Conservation (phyloP, 1,140 invertebrate genomes). For the Brachionus sp. region DNA sequence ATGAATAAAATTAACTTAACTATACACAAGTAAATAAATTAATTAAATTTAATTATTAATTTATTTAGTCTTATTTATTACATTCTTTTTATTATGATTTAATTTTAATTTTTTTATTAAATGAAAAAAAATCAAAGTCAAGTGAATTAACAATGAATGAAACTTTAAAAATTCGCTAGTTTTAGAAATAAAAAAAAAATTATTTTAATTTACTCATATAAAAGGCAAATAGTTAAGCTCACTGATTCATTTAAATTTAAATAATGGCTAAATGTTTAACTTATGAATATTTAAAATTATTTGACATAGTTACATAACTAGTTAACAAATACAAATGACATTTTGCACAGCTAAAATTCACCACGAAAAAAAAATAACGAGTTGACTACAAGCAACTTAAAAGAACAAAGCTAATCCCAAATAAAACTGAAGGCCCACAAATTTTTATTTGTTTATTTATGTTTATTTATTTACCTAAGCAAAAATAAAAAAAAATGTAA, state of each 20-base stretch:
- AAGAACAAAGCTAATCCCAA: not conserved
- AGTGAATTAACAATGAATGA: too few species aligned
- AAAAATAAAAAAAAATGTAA: conserved; percentile 4
- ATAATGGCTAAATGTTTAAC: not conserved
- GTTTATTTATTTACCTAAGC: conserved; percentile 3
- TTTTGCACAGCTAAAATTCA: not conserved
- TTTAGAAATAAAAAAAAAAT: not conserved
- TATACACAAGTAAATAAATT: too few species aligned
- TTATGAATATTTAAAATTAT: not conserved
- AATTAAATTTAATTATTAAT: too few species aligned
- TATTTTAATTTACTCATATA: not conserved
- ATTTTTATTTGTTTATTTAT: not conserved
- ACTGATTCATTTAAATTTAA: not conserved
- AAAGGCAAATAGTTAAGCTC: not conserved
- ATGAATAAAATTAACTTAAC: too few species aligned
- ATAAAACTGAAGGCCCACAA: not conserved
- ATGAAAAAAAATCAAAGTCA: not conserved
- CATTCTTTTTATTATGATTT: too few species aligned
- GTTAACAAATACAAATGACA: not conserved
- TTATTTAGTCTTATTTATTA: too few species aligned
- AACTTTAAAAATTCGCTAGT: too few species aligned
- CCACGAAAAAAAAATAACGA: not conserved
- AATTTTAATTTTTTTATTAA: too few species aligned
- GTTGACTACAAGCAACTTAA: not conserved
- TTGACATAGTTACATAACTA: not conserved